Evolutionary conservation across 2,113 vertebrate species (phyloP).

Genomic region (Eptesicus fuscus): DNA sequence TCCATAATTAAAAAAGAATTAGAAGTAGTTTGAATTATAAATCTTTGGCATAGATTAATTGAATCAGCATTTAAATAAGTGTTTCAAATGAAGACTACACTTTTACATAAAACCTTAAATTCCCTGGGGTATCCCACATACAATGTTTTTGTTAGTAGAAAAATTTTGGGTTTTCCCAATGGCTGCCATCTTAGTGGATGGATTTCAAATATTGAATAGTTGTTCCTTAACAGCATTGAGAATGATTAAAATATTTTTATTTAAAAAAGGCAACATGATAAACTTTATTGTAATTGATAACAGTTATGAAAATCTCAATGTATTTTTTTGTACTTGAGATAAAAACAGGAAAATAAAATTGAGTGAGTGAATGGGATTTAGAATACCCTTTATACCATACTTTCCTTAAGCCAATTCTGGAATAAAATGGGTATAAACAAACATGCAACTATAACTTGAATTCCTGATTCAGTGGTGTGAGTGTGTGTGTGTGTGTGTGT

Average conservation of each 20-base stretch:
- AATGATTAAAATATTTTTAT: background rate
- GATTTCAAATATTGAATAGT: background rate
- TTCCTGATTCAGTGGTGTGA: background rate
- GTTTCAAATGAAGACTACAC: background rate
- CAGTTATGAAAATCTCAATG: background rate
- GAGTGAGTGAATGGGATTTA: background rate
- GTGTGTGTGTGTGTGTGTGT: background rate
- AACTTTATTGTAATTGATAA: background rate
- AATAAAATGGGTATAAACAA: background rate
- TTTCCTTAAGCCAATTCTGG: background rate
- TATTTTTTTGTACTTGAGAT: background rate
- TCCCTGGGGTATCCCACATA: background rate
- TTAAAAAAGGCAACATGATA: background rate
- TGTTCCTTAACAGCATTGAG: background rate
- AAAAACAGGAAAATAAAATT: slow-evolving; percentile 15
- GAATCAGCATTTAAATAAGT: background rate
- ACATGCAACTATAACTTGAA: background rate
- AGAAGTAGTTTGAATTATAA: background rate
- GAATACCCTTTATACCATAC: background rate
- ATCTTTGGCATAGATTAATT: background rate
- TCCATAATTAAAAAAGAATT: background rate
- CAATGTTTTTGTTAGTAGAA: background rate
- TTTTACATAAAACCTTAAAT: background rate
- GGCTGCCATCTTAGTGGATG: background rate
- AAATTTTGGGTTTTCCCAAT: background rate